Base-by-base conservation (phyloP, 2,113 vertebrate genomes). In the Vombatus ursinus region DNA sequence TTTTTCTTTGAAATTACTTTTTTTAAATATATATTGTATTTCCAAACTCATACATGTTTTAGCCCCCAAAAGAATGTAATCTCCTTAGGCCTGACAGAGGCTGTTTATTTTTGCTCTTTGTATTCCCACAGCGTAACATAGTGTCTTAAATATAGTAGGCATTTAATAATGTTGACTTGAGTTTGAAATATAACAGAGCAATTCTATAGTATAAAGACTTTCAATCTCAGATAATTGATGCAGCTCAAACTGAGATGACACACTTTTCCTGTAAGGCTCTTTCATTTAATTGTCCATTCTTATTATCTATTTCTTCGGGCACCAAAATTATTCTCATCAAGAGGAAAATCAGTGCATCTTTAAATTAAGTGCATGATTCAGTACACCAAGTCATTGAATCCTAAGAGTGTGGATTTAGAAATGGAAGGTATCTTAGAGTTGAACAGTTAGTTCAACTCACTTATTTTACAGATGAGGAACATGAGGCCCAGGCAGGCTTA, bases 321-420 rank as follows among this genome's bases (percentile, higher is more conserved):
- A 49, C 91, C 57, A 91, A 92, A 91, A 89, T 92, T 6, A 1
- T 93, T 19, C 1, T 94, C 53, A 94, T 5, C 26, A 92, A 89
- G 12, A 52, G n/a, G 95, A 96, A 93, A 95, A 31, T 44, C 50
- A 54, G 50, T 48, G 48, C 52, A 91, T 90, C 3, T 89, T 95
- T 92, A 52, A 37, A 37, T 4, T 68, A 1, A 68, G 31, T 68
- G 28, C 11, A 37, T 37, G 11, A 31, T 37, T 68, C 95, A 91
- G 12, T n/a, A 50, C 8, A 94, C 22, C 54, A 94, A 47, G 52
- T 50, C 93, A 95, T 24, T 89, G 8, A 93, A 54, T 91, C 50
- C 31, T 61, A 61, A 31, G 28, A 61, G 3, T 61, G 9, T 61
- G 28, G 28, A 31, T 61, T 37, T 61, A 12, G 57, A 61, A 61